Conservation (phyloP, 2,888 invertebrate genomes). For the Nezara viridula region DNA sequence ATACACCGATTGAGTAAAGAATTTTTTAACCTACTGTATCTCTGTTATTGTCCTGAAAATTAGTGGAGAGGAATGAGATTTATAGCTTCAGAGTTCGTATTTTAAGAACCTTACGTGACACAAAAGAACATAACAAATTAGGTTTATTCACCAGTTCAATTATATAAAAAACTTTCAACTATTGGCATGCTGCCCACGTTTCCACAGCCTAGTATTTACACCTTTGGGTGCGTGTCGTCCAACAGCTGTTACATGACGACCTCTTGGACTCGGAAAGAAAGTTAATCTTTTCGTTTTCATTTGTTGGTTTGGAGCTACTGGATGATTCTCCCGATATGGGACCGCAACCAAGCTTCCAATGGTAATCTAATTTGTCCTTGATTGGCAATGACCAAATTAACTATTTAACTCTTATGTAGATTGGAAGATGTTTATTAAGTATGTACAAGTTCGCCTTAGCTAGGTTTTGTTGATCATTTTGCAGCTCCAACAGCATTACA, state of each 20-base stretch:
- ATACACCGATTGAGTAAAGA: too few species aligned
- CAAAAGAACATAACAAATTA: background rate
- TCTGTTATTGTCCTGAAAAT: too few species aligned
- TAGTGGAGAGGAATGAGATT: background rate
- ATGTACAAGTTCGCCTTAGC: background rate
- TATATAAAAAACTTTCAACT: background rate
- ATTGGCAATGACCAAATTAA: constrained; percentile 5
- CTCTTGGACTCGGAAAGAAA: background rate
- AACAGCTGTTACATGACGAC: background rate
- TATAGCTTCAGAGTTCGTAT: background rate
- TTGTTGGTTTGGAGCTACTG: background rate
- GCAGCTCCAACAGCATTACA: background rate
- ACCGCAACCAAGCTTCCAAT: background rate
- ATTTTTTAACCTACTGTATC: too few species aligned
- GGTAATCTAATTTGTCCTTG: background rate
- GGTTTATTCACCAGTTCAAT: background rate
- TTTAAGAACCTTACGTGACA: background rate
- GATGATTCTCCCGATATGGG: background rate
- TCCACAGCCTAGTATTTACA: background rate
- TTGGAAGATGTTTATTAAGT: background rate
- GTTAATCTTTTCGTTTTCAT: background rate
- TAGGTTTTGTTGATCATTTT: background rate
- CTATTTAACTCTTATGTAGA: background rate
- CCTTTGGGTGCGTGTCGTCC: background rate
- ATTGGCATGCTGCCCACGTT: background rate